Conservation (phyloP, 2,888 invertebrate species). For the Eurytoma californica region DNA sequence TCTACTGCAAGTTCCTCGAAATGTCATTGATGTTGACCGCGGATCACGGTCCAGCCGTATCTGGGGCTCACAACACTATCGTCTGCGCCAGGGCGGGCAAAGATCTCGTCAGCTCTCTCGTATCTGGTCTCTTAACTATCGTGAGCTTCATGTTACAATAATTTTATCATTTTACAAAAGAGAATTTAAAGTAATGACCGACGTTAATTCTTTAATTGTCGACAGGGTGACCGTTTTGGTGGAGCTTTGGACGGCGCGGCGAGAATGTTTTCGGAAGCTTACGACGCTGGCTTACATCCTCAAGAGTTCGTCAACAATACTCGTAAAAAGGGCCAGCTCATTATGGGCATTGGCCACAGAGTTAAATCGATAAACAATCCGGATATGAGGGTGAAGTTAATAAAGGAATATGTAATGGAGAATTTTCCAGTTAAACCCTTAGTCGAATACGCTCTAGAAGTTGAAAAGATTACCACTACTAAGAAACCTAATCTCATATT, state of each 20-base stretch:
- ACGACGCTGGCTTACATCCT: conserved; percentile 94
- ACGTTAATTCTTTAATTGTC: neutral
- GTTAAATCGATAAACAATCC: conserved; percentile 97
- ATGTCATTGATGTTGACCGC: conserved; percentile 99
- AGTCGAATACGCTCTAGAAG: conserved; percentile 96
- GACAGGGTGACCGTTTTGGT: conserved; percentile 97
- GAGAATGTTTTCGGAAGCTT: conserved; percentile 96
- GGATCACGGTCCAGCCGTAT: conserved; percentile 99
- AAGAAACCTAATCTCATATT: conserved; percentile 99
- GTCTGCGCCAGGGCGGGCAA: conserved; percentile 98
- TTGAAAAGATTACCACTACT: conserved; percentile 98
- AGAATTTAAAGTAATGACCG: neutral
- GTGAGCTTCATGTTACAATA: conserved; percentile 78
- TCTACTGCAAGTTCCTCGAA: conserved; percentile 98
- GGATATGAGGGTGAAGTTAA: conserved; percentile 97
- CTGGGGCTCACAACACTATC: conserved; percentile 98
- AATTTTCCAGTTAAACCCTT: conserved; percentile 96
- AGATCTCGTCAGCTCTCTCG: conserved; percentile 96
- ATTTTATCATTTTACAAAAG: too few species aligned
- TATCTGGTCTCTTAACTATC: conserved; percentile 97
- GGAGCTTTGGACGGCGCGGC: conserved; percentile 99
- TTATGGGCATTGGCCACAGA: conserved; percentile 99
- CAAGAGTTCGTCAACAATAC: conserved; percentile 99
- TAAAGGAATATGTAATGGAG: conserved; percentile 95
- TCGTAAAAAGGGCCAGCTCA: conserved; percentile 96